A percentile compares a stretch with the other conserved stretches of the same genome.
phyloP scores from a whole-genome alignment of 2,113 vertebrate genomes.

The Odocoileus hemionus region DNA sequence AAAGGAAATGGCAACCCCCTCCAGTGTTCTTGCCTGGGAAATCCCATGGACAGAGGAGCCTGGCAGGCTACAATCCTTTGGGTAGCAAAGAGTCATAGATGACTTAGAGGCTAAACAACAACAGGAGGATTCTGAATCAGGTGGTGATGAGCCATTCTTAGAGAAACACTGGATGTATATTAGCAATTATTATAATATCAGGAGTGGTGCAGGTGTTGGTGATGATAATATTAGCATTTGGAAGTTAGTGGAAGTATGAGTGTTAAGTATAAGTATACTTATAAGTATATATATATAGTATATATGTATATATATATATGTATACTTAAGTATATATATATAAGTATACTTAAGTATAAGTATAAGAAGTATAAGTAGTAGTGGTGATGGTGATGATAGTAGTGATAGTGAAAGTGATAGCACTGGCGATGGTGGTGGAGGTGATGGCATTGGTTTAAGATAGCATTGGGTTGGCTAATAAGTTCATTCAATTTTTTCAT shows the following conservation, averaged over 20 bases:
- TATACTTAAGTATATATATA: too few relatives aligned
- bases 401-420: not conserved
- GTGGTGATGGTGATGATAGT: too few relatives aligned
- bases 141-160: not conserved
- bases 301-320: too few relatives aligned
- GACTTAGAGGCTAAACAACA: not conserved
- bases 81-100: not conserved
- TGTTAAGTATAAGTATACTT: too few relatives aligned
- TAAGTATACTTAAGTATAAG: too few relatives aligned
- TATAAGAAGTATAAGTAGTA: too few relatives aligned
- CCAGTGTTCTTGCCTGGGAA: not conserved
- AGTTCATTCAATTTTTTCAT: not conserved
- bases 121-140: not conserved
- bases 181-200: too few relatives aligned
- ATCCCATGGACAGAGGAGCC: not conserved
- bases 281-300: too few relatives aligned
- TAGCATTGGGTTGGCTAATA: not conserved
- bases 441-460: not conserved
- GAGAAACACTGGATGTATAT: not conserved
- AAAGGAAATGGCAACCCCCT: not conserved
- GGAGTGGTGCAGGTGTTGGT: not conserved
- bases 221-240: not conserved
- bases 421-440: not conserved
- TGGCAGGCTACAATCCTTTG: not conserved
- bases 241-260: not conserved